Evolutionary conservation across 2,797 vertebrate species (phyloP).

Genomic region (Geotrypetes seraphini): DNA sequence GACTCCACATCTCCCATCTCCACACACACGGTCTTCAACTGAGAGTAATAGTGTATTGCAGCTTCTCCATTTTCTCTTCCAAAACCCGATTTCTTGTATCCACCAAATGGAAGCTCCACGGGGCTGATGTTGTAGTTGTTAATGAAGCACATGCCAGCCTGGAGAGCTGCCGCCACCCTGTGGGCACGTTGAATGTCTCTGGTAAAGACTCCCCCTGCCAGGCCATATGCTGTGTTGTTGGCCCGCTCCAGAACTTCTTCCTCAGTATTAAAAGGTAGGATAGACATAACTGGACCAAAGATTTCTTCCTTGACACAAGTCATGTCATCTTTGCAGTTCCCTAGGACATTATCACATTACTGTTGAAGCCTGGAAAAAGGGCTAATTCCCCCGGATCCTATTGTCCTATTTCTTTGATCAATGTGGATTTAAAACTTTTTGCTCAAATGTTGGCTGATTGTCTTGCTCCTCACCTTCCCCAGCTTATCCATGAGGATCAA

Average conservation of each 20-base stretch:
- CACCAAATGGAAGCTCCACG: conserved; percentile 86
- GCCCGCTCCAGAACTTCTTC: conserved; percentile 81
- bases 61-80: conserved; percentile 88
- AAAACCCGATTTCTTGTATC: conserved; percentile 93
- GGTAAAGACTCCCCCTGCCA: conserved; percentile 92
- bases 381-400: too few species aligned
- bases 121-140: conserved; percentile 92
- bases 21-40: conserved; percentile 89
- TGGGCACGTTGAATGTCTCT: conserved; percentile 89
- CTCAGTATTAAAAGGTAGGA: conserved; percentile 84
- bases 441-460: too few species aligned
- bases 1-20: conserved; percentile 88
- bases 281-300: conserved; percentile 93
- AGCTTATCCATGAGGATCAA: too few species aligned
- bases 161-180: conserved; percentile 74
- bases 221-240: conserved; percentile 77
- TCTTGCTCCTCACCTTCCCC: too few species aligned
- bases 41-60: conserved; percentile 83
- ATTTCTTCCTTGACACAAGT: conserved; percentile 93
- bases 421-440: too few species aligned
- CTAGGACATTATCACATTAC: too few species aligned
- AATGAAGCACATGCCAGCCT: conserved; percentile 87
- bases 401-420: too few species aligned
- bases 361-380: too few species aligned
- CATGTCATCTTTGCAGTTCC: conserved; percentile 86